phyloP scores from a whole-genome alignment of 2,888 invertebrate genomes.

The Vesta saturnalis region DNA sequence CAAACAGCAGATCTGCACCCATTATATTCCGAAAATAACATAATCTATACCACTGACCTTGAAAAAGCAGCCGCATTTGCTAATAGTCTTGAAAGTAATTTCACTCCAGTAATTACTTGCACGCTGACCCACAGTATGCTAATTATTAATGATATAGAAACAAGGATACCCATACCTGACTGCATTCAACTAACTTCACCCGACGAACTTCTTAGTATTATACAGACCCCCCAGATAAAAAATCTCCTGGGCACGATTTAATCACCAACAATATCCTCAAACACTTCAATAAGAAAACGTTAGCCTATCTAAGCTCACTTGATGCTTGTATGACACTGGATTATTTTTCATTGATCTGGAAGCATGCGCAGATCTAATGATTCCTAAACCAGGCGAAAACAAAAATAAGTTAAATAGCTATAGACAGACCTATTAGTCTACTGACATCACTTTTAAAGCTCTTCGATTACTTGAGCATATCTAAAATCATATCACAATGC shows the following conservation, averaged over 20 bases:
- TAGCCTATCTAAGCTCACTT: slow-evolving; percentile 1
- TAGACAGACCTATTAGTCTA: slow-evolving; percentile 2
- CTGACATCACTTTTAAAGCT: slow-evolving; percentile 6
- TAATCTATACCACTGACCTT: too few species aligned
- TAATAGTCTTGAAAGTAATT: too few species aligned
- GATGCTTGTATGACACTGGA: background rate
- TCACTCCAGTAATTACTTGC: background rate
- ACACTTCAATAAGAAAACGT: background rate
- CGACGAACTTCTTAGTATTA: background rate
- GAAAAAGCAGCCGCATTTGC: background rate
- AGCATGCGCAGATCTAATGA: background rate
- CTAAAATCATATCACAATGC: background rate
- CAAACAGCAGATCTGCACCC: background rate
- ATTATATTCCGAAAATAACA: background rate
- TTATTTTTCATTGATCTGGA: slow-evolving; percentile 2
- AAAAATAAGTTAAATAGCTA: slow-evolving; percentile 6
- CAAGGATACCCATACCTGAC: background rate
- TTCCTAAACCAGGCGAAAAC: slow-evolving; percentile 2
- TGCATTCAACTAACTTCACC: background rate
- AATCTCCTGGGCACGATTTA: background rate
- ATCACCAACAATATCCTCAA: slow-evolving; percentile 5
- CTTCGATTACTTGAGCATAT: slow-evolving; percentile 7
- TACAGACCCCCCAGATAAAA: slow-evolving; percentile 8
- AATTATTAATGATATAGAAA: background rate
- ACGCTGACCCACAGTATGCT: too few species aligned